These are phyloP conservation scores for Zaprionus taronus DNA, from an alignment of 1,140 invertebrate genomes.

Conservation along the genomic window DNA sequence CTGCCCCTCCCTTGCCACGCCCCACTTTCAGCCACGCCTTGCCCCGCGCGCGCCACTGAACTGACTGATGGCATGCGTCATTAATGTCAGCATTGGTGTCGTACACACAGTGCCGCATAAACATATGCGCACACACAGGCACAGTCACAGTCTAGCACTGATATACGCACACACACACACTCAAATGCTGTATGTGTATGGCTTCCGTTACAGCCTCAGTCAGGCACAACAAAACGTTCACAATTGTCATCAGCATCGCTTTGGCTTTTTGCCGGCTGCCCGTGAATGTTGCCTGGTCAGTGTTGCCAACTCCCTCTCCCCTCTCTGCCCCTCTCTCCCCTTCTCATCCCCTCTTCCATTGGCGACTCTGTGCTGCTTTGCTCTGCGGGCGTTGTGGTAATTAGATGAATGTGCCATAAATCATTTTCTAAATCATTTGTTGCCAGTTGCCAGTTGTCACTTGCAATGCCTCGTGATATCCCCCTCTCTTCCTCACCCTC, in stretches of 20 bases:
- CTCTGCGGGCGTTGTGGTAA: constrained; percentile 72
- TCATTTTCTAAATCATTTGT: constrained; percentile 81
- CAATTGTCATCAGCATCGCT: constrained; percentile 70
- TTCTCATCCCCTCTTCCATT: background rate
- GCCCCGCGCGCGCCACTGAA: background rate
- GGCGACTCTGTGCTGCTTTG: background rate
- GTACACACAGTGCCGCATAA: constrained; percentile 46
- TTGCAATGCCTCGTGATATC: constrained; percentile 55
- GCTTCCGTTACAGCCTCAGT: background rate
- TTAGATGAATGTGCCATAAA: constrained; percentile 82
- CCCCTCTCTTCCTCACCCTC: background rate
- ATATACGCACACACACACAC: constrained; percentile 29
- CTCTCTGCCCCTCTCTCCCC: background rate
- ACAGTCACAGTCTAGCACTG: constrained; percentile 26
- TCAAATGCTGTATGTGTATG: background rate
- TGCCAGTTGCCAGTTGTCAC: constrained; percentile 47
- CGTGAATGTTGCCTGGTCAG: constrained; percentile 35
- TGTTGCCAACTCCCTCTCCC: background rate
- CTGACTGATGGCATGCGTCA: constrained; percentile 77
- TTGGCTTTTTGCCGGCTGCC: constrained; percentile 64
- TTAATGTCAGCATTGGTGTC: constrained; percentile 80
- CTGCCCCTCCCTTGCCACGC: background rate
- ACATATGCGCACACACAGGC: constrained; percentile 24
- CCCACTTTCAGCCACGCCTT: constrained; percentile 4
- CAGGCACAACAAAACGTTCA: constrained; percentile 62